Conservation (phyloP, 1,140 invertebrate genomes). For the Brachionus sp. region DNA sequence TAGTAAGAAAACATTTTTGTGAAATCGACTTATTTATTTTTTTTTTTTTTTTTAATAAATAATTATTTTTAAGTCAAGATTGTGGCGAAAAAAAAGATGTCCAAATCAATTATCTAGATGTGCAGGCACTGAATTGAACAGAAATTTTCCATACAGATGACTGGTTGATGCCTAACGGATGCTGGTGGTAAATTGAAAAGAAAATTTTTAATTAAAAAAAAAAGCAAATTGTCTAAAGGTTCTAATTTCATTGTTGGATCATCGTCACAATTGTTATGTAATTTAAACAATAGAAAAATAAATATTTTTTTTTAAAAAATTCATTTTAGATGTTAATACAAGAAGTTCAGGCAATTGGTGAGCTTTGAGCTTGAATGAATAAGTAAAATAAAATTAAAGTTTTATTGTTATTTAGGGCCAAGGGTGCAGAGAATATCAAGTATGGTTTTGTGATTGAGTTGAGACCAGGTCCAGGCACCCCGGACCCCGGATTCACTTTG, state of each 20-base stretch:
- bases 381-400: not conserved
- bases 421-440: too few relatives aligned
- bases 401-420: too few relatives aligned
- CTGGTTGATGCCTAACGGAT: slow-evolving; percentile 26
- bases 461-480: too few relatives aligned
- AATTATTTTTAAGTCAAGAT: too few relatives aligned
- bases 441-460: too few relatives aligned
- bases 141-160: too few relatives aligned
- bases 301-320: not conserved
- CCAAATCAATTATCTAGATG: slow-evolving; percentile 44
- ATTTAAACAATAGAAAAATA: not conserved
- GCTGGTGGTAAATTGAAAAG: too few relatives aligned
- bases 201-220: not conserved
- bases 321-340: too few relatives aligned
- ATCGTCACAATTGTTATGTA: slow-evolving; percentile 33
- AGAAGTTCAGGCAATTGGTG: not conserved
- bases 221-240: not conserved
- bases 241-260: slow-evolving; percentile 9
- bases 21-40: too few relatives aligned
- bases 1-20: too few relatives aligned
- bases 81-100: slow-evolving; percentile 44
- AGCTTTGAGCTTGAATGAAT: not conserved
- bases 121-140: not conserved
- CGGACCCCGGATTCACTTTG: too few relatives aligned
- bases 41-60: too few relatives aligned